Percentiles rank a stretch among this genome's conserved stretches.
phyloP scores from a whole-genome alignment of 2,797 vertebrate genomes.

The Hyperoplus immaculatus region DNA sequence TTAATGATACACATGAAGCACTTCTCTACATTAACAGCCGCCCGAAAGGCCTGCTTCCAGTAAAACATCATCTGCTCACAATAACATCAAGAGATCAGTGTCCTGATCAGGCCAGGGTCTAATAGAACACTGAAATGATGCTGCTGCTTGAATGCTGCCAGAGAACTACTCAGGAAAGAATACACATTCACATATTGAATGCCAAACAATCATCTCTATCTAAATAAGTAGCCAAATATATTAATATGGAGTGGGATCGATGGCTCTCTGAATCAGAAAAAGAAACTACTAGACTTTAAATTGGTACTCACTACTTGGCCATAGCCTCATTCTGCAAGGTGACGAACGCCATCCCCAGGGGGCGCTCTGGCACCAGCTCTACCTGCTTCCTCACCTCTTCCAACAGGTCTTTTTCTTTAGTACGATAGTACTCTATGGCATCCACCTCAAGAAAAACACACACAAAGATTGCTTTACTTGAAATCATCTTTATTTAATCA shows the following conservation, averaged over 20 bases:
- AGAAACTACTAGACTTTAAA: neutral
- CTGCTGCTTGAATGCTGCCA: neutral
- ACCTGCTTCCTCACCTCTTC: constrained; percentile 83
- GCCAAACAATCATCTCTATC: neutral
- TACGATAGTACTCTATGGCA: constrained; percentile 90
- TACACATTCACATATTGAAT: neutral
- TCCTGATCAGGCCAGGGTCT: neutral
- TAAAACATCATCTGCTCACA: constrained; percentile 10
- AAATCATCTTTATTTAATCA: neutral
- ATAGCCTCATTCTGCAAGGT: constrained; percentile 92
- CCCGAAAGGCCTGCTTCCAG: neutral
- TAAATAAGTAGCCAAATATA: neutral
- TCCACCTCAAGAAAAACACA: constrained; percentile 87
- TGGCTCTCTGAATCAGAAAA: neutral
- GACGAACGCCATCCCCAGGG: constrained; percentile 95
- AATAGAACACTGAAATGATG: neutral
- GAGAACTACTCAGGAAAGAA: neutral
- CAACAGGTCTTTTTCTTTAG: constrained; percentile 81
- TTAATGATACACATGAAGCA: constrained; percentile 34
- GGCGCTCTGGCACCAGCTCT: constrained; percentile 74
- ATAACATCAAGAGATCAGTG: constrained; percentile 9
- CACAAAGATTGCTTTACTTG: neutral
- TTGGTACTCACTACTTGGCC: constrained; percentile 91
- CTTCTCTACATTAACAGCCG: neutral
- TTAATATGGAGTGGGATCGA: no score